A percentile compares a stretch with the other conserved stretches of the same genome.
phyloP scores from a whole-genome alignment of 2,113 vertebrate species.

The Aythya baeri region DNA sequence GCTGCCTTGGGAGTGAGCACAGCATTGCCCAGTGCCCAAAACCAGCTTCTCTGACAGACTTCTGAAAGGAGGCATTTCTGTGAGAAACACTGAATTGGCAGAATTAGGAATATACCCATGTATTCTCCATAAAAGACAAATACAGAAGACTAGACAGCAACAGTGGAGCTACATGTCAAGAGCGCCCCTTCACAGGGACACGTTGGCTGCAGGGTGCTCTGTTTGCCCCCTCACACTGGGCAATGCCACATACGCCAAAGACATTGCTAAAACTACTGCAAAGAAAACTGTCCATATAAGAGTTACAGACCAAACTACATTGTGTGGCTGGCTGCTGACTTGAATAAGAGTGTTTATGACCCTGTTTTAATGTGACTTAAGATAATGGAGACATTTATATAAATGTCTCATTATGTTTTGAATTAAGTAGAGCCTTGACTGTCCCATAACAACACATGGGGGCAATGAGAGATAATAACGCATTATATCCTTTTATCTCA shows the following conservation, averaged over 20 bases:
- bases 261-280: neutral
- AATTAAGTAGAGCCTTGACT: neutral
- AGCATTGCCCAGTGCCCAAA: neutral
- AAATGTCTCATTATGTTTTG: neutral
- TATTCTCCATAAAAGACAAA: neutral
- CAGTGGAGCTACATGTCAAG: neutral
- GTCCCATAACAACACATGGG: neutral
- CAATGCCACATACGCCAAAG: neutral
- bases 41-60: constrained; percentile 27
- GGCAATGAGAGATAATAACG: neutral
- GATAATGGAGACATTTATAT: neutral
- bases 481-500: neutral
- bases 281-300: neutral
- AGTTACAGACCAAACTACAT: neutral
- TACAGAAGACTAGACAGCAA: neutral
- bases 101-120: neutral
- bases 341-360: neutral
- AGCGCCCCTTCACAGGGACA: neutral
- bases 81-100: neutral
- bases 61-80: constrained; percentile 1
- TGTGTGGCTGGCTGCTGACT: neutral
- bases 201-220: neutral
- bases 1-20: neutral
- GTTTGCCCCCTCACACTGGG: neutral
- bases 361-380: neutral